Base-by-base conservation (phyloP, 1,140 invertebrate genomes). In the Drosophila ohnishii region DNA sequence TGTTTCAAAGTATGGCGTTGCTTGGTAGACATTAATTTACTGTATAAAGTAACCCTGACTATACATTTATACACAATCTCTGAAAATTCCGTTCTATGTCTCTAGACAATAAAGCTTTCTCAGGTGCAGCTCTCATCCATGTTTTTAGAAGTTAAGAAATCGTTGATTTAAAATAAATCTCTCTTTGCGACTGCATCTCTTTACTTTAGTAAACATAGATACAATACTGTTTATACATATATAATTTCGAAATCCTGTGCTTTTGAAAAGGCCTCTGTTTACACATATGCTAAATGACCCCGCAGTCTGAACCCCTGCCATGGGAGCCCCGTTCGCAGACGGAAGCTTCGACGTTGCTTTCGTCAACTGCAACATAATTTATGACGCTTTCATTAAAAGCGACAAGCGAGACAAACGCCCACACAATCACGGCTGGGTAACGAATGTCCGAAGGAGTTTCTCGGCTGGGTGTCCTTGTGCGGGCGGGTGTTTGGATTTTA, bases 331-430 rank as follows among this genome's bases (percentile, higher is more conserved):
- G 37, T 32, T 39, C 35, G 32, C 34, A 63, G 58, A 47, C 45
- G 74, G 60, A 42, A 61, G 57, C 47, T 37, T 84, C 70, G 76
- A 63, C 69, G 64, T 84, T 80, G 80, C 84, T 90, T 90, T 90
- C 89, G 88, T 90, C 89, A 90, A 90, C 77, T 90, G 75, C 82
- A 85, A 80, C 88, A 90, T 90, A 90, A 90, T 90, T 90, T 90
- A 90, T 90, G 89, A 90, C 81, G 89, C 89, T 90, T 90, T 90
- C 89, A 90, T 90, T 90, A 89, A 88, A 88, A 69, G 77, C 85
- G 84, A 88, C 84, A 85, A 80, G 78, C 82, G 82, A 86, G 78
- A 86, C 82, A 88, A 59, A 88, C 87, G 80, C 87, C 82, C 82
- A 86, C 87, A 80, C 86, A 88, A 88, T 90, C 86, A 90, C 76